Evolutionary conservation across 2,888 invertebrate genomes (phyloP).

Genomic region (Metellina segmentata): DNA sequence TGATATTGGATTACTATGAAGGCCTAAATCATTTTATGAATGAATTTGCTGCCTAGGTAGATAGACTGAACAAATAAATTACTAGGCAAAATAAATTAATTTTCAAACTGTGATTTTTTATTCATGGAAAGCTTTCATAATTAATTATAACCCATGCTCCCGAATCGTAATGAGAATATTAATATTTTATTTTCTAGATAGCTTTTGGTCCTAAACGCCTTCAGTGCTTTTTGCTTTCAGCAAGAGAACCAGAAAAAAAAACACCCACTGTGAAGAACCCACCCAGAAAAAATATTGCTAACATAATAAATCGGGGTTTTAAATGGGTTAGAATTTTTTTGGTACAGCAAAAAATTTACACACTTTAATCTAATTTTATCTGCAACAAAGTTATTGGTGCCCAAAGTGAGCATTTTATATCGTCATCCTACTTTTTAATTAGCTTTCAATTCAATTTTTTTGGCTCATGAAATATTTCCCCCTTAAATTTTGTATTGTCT

Average conservation of each 20-base stretch:
- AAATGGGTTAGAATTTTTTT: not conserved
- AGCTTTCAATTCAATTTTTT: too few species aligned
- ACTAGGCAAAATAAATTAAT: not conserved
- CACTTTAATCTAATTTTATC: not conserved
- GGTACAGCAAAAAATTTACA: not conserved
- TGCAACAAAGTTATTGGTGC: too few species aligned
- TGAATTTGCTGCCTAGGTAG: not conserved
- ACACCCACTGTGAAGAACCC: not conserved
- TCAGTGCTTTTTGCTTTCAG: not conserved
- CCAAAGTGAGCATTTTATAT: too few species aligned
- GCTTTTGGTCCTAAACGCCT: not conserved
- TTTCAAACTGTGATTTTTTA: not conserved
- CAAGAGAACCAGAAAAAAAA: not conserved
- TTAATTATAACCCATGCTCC: not conserved
- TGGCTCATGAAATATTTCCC: too few species aligned
- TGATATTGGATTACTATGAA: slow-evolving; percentile 1
- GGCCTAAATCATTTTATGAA: not conserved
- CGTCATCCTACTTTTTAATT: too few species aligned
- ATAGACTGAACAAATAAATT: not conserved
- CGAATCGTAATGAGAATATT: not conserved
- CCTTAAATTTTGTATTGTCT: too few species aligned
- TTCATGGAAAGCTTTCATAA: not conserved
- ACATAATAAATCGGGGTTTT: not conserved
- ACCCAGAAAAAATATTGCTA: not conserved
- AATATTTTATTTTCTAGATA: not conserved